A percentile compares a stretch with the other conserved stretches of the same genome.
Evolutionary conservation across 1,140 invertebrate species (phyloP).

Genomic region (Psilanteris sp.): DNA sequence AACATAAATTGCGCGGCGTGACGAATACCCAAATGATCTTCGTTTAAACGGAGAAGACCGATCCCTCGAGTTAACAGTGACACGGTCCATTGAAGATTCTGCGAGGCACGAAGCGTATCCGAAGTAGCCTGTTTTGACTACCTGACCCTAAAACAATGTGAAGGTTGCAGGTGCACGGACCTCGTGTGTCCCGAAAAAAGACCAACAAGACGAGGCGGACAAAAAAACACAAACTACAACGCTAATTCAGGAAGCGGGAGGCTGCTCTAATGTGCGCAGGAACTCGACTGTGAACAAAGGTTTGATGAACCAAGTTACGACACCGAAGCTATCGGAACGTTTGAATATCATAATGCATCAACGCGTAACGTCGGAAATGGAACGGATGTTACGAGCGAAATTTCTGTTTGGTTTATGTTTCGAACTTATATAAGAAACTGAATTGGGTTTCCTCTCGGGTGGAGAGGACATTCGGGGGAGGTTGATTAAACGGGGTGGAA

Average conservation of each 20-base stretch:
- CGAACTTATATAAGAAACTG: no score
- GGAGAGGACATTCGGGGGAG: no score
- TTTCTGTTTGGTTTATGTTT: no score
- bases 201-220: conserved; percentile 10
- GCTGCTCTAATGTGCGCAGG: conserved; percentile 10
- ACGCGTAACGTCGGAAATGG: conserved; percentile 11
- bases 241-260: conserved; percentile 50
- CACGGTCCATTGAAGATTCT: conserved; percentile 63
- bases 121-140: conserved; percentile 57
- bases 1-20: conserved; percentile 16
- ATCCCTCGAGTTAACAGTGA: conserved; percentile 50
- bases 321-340: background rate
- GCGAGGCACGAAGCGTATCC: conserved; percentile 64
- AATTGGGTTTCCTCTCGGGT: no score
- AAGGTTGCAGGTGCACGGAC: conserved; percentile 57
- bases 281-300: conserved; percentile 43
- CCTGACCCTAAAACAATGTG: conserved; percentile 68
- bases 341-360: conserved; percentile 15
- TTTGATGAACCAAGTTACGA: conserved; percentile 50
- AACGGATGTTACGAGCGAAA: conserved; percentile 15
- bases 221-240: background rate
- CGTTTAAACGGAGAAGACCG: conserved; percentile 33
- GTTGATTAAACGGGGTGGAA: no score
- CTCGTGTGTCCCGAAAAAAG: conserved; percentile 25
- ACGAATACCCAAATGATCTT: conserved; percentile 34